phyloP scores from a whole-genome alignment of 1,140 invertebrate species.

The Lasaia peninsularis region DNA sequence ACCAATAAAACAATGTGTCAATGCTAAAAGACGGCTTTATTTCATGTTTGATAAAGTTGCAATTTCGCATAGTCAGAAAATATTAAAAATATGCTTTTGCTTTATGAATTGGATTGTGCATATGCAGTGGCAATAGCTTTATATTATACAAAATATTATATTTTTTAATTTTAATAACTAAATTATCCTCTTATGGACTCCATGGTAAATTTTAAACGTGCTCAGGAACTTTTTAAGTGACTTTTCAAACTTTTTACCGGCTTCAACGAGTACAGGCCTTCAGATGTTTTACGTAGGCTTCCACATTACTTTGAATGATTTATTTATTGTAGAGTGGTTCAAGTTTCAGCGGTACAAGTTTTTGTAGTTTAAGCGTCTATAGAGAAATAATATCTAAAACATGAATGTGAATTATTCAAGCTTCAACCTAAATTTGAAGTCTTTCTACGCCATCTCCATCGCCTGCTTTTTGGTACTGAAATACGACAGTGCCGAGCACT shows the following conservation, averaged over 20 bases:
- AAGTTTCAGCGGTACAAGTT: not conserved
- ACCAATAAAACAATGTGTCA: too few species aligned
- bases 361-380: not conserved
- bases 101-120: too few species aligned
- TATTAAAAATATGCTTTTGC: too few species aligned
- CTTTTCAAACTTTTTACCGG: constrained; percentile 12
- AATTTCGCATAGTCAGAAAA: too few species aligned
- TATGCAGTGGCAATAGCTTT: not conserved
- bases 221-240: constrained; percentile 8
- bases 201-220: constrained; percentile 8
- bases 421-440: too few species aligned
- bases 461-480: too few species aligned
- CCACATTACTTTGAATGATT: not conserved
- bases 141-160: not conserved
- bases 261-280: constrained; percentile 1
- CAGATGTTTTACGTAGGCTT: constrained; percentile 2
- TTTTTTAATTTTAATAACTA: not conserved
- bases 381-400: not conserved
- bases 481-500: too few species aligned
- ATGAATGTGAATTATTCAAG: too few species aligned
- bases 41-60: too few species aligned
- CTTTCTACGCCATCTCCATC: too few species aligned
- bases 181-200: not conserved
- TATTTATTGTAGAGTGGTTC: not conserved
- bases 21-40: too few species aligned